Evolutionary conservation across 92 coral and sea anemone genomes (phyloP).

Genomic region (Phenganax subtilis): DNA sequence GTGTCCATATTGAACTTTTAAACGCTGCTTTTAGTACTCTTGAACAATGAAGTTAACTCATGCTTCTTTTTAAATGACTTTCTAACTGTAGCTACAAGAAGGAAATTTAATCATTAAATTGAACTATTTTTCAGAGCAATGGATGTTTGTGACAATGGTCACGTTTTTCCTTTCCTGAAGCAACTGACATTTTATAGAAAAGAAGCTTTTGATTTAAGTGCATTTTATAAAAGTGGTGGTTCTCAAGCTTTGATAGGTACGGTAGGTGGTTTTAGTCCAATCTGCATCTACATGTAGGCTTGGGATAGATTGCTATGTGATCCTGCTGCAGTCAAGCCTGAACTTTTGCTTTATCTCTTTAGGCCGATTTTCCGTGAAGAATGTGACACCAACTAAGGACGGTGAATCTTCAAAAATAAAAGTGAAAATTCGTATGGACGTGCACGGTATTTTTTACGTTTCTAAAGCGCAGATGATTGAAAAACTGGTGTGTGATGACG

Average conservation of each 20-base stretch:
- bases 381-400: slow-evolving; percentile 75
- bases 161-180: slow-evolving; percentile 83
- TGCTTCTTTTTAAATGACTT: too few species aligned
- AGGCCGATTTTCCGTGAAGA: slow-evolving; percentile 82
- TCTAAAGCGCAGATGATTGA: slow-evolving; percentile 81
- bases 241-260: slow-evolving; percentile 29
- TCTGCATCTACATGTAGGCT: not conserved
- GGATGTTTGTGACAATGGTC: slow-evolving; percentile 79
- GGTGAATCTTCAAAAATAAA: slow-evolving; percentile 85
- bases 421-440: slow-evolving; percentile 75
- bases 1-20: too few species aligned
- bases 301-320: not conserved
- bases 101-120: not conserved
- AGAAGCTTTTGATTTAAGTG: slow-evolving; percentile 82
- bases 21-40: too few species aligned
- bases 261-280: not conserved
- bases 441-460: slow-evolving; percentile 80
- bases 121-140: slow-evolving; percentile 59
- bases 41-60: too few species aligned
- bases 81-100: too few species aligned
- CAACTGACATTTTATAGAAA: slow-evolving; percentile 90
- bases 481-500: slow-evolving; percentile 55
- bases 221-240: slow-evolving; percentile 51
- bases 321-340: not conserved
- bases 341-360: not conserved